These are phyloP conservation scores for Athalia cordata DNA, from an alignment of 2,888 invertebrate species.

Conservation along the genomic window DNA sequence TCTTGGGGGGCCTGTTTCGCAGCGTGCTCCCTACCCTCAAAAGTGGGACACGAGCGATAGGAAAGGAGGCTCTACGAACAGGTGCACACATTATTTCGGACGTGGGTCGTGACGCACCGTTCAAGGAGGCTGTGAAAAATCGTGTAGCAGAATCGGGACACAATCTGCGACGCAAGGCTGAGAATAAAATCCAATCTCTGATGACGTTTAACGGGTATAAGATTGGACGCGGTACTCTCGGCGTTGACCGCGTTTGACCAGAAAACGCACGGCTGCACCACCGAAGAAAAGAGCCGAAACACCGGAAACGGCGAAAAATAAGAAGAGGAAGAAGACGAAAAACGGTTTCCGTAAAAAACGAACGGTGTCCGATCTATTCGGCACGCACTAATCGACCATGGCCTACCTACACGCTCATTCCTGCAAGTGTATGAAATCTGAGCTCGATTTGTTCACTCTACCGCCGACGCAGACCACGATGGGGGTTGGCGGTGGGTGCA, in stretches of 20 bases:
- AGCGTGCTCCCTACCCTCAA: constrained; percentile 36
- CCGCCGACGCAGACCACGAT: constrained; percentile 57
- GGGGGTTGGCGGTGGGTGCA: constrained; percentile 53
- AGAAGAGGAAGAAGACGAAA: too few species aligned
- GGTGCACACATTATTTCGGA: constrained; percentile 26
- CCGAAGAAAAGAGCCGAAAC: too few species aligned
- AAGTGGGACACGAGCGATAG: constrained; percentile 35
- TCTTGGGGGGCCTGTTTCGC: constrained; percentile 22
- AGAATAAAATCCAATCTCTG: not conserved
- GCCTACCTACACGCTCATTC: too few species aligned
- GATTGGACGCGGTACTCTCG: not conserved
- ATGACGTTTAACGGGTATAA: constrained; percentile 11
- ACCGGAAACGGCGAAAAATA: too few species aligned
- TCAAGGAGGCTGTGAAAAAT: constrained; percentile 6
- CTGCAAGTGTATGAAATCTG: too few species aligned
- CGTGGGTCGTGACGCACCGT: not conserved
- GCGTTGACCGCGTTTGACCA: not conserved
- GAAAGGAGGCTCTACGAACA: constrained; percentile 30
- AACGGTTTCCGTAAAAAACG: too few species aligned
- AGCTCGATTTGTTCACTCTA: constrained; percentile 19
- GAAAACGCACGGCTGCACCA: not conserved
- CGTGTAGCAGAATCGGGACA: not conserved
- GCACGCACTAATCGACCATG: too few species aligned
- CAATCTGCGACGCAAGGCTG: constrained; percentile 12
- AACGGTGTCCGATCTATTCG: too few species aligned